Base-by-base conservation (phyloP, 2,113 vertebrate species). In the Terrapene triunguis region DNA sequence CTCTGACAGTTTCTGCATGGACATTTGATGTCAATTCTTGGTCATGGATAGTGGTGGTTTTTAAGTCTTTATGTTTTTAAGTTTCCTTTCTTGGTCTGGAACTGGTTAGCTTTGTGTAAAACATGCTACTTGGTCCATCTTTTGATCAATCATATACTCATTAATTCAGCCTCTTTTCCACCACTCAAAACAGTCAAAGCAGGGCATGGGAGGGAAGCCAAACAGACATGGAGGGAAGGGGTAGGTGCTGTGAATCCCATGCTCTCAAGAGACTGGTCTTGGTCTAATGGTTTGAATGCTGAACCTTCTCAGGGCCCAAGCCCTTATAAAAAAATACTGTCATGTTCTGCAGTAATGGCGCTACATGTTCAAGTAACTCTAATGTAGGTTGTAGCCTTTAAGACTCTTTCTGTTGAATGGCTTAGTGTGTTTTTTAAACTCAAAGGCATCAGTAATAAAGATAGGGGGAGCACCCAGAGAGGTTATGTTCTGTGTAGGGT, bases 111-210 rank as follows among this genome's bases (percentile, higher is more conserved):
- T 98, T 98, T 98, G 97, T 98, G 98, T 98, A 98, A 97, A 96
- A 98, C 98, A 99, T 98, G 98, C 98, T 98, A 97, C 97, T 98
- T 98, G 98, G 98, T 98, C 98, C 99, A 99, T 99, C 99, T 99
- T 99, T 98, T 98, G 98, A 99, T 98, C 98, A 98, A 95, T 98
- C 96, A 97, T 98, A 98, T 98, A 87, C 72, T 96, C 98, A 98
- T 98, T 96, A 94, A 94, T 96, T 89, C 65, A 84, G 92, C 6
- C 42, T 95, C 88, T 80, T 94, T 82, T 80, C 79, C 97, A 95
- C 98, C 97, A 95, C 98, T 98, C 98, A 98, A 99, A 99, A 99
- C 98, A 99, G 99, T 99, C 98, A 97, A 98, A 98, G 88, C 79
- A 29, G 88, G 89, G 55, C 0, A 1, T 29, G 29, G 17, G 47